Conservation (phyloP, 2,888 invertebrate genomes). For the Graphium colonna region DNA sequence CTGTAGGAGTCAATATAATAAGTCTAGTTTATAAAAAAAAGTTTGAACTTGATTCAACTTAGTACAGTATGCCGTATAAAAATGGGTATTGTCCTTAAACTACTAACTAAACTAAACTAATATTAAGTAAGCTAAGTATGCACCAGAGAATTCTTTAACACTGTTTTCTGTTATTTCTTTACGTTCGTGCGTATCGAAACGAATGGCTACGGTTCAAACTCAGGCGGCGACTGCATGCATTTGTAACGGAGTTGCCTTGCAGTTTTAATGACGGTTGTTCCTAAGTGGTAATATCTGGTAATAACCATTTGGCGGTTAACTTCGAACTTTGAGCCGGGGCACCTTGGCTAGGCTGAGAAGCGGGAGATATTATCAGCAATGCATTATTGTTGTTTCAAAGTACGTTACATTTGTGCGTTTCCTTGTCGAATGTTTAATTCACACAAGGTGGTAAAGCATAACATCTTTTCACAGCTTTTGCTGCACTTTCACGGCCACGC, state of each 20-base stretch:
- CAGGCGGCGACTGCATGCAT: constrained; percentile 57
- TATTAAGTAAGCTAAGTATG: too few species aligned
- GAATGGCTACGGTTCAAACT: constrained; percentile 51
- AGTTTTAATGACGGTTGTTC: constrained; percentile 69
- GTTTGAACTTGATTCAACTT: too few species aligned
- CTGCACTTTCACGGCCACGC: too few species aligned
- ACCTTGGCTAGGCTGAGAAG: constrained; percentile 21
- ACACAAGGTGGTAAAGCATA: too few species aligned
- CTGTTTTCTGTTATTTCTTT: constrained; percentile 16
- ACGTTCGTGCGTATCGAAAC: constrained; percentile 37
- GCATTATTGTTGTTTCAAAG: background rate
- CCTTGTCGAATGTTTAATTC: too few species aligned
- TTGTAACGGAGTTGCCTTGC: constrained; percentile 63
- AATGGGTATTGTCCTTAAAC: too few species aligned
- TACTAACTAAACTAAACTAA: too few species aligned
- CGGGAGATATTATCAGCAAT: constrained; percentile 1
- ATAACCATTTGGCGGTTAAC: constrained; percentile 44
- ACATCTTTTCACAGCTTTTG: too few species aligned
- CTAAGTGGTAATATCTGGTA: constrained; percentile 71
- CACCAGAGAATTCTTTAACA: too few species aligned
- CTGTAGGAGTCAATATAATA: too few species aligned
- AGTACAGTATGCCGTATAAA: too few species aligned
- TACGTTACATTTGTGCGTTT: background rate
- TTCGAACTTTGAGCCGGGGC: constrained; percentile 24
- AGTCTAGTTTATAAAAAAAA: too few species aligned